Evolutionary conservation across 1,140 invertebrate genomes (phyloP).

Genomic region (Stenopsyche tienmushanensis): DNA sequence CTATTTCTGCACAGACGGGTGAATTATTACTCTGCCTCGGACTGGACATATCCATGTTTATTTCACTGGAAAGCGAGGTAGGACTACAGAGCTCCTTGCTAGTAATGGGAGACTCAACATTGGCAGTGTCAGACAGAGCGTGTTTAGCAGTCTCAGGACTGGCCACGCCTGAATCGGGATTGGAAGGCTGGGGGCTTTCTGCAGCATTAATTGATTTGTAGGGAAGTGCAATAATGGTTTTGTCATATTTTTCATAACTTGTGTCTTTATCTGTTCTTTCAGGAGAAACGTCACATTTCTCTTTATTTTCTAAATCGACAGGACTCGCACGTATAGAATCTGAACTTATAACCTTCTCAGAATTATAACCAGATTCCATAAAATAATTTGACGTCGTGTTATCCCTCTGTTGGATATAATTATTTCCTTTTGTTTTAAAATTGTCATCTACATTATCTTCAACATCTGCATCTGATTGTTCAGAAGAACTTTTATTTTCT

Average conservation of each 20-base stretch:
- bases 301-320: constrained; percentile 50
- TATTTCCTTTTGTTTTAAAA: constrained; percentile 44
- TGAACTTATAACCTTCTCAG: constrained; percentile 61
- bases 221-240: constrained; percentile 46
- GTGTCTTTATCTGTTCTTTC: constrained; percentile 58
- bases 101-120: constrained; percentile 52
- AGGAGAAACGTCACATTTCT: constrained; percentile 58
- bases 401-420: constrained; percentile 45
- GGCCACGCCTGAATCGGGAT: constrained; percentile 58
- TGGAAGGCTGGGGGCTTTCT: constrained; percentile 49
- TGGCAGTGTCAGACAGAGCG: constrained; percentile 54
- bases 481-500: constrained; percentile 59
- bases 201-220: constrained; percentile 49
- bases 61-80: constrained; percentile 58
- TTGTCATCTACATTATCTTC: constrained; percentile 75
- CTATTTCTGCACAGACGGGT: constrained; percentile 20
- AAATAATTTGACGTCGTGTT: constrained; percentile 52
- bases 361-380: constrained; percentile 70
- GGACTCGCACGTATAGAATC: constrained; percentile 57
- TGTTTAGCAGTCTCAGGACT: constrained; percentile 58
- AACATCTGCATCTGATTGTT: constrained; percentile 74
- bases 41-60: constrained; percentile 56
- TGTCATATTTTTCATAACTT: constrained; percentile 44
- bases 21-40: constrained; percentile 42
- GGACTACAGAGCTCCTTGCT: constrained; percentile 52